Base-by-base conservation (phyloP, 37 sponge, comb jelly and placozoan genomes). In the Halichondria panicea region DNA sequence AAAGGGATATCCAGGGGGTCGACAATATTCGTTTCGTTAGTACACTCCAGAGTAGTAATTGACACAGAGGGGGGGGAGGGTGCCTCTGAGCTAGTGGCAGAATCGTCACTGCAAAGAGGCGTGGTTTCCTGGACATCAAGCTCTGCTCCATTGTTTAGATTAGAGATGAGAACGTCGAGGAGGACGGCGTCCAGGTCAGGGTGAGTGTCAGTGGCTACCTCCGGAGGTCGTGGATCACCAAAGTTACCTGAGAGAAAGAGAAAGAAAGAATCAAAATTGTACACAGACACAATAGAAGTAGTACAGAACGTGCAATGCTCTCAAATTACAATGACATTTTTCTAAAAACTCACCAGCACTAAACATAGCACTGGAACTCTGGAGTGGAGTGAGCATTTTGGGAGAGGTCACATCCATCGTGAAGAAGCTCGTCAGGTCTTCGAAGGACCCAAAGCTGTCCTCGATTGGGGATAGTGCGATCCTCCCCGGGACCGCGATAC, bases 1-100 rank as follows among this genome's bases (percentile, higher is more conserved):
- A 83, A 59, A 32, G 75, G 61, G 45, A 66, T 40, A 39, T 83
- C 76, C 56, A 82, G 41, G 28, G 61, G 50, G 45, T 76, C 45
- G 27, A 9, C 43, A 11, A 68, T 5, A 31, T 52, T 32, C 66
- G 46, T 77, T 7, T n/a, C 15, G 50, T 63, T 52, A 1, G 50
- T 77, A 77, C 77, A 77, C 66, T 77, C 77, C 66, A 72, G 21
- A 52, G 71, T 11, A 64, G 66, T 12, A 7, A 18, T 39, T 37
- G 58, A 22, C 33, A 40, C 19, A 44, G 81, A 37, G 41, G 54
- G 38, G 42, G 30, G 22, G 43, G 39, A 35, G 13, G 56, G 63
- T 3, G 36, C 63, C 58, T 33, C 15, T 15, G 55, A 5, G 6
- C 33, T 34, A 43, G 46, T 24, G 6, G 34, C 21, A 31, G 71